phyloP scores from a whole-genome alignment of 2,797 vertebrate genomes.

The Ciconia nigra region DNA sequence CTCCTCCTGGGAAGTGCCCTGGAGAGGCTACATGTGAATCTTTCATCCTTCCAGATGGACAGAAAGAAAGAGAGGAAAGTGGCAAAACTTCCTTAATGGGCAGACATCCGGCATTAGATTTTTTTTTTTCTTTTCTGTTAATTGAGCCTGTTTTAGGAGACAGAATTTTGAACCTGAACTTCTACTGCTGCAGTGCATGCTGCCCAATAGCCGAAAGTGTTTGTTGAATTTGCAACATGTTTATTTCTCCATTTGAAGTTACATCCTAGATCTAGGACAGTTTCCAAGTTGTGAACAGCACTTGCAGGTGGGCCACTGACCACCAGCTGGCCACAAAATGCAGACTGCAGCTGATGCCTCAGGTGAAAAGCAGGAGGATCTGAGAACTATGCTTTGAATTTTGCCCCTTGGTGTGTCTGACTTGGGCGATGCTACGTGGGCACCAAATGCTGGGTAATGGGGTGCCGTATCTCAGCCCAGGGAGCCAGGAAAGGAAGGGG shows the following conservation, averaged over 20 bases:
- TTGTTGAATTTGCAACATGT: background rate
- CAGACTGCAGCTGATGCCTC: background rate
- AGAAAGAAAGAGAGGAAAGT: background rate
- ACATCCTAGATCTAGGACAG: background rate
- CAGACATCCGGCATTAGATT: background rate
- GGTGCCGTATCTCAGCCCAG: background rate
- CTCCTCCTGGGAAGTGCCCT: background rate
- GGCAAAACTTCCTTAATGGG: background rate
- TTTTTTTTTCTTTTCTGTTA: background rate
- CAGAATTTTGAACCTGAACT: background rate
- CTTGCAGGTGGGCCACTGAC: background rate
- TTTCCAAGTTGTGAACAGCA: background rate
- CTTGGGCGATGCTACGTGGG: fast-evolving
- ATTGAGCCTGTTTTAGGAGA: background rate
- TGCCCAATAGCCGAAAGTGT: background rate
- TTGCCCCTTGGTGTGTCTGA: background rate
- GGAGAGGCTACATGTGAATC: background rate
- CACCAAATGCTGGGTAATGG: fast-evolving
- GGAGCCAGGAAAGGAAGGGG: background rate
- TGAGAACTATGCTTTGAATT: background rate
- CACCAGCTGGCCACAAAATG: background rate
- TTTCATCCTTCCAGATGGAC: background rate
- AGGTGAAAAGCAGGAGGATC: background rate
- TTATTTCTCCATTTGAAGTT: background rate
- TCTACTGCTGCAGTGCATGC: background rate